Percentiles rank a stretch among this genome's conserved stretches.
phyloP scores from a whole-genome alignment of 2,797 vertebrate species.

The Lacerta agilis region DNA sequence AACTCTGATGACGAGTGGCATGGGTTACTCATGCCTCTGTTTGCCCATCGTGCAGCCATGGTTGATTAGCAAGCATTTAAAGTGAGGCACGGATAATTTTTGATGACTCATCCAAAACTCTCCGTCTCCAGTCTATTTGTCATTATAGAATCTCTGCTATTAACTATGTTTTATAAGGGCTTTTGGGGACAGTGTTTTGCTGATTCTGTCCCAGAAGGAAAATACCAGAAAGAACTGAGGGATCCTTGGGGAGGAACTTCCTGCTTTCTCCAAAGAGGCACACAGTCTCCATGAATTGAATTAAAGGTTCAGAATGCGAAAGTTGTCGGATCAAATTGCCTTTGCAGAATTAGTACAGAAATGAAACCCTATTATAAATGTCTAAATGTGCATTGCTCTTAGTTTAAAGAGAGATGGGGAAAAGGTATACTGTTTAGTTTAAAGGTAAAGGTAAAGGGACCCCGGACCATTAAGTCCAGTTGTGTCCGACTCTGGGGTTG shows the following conservation, averaged over 20 bases:
- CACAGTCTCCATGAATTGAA: neutral
- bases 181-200: constrained; percentile 59
- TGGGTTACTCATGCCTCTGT: constrained; percentile 62
- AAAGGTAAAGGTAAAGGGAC: too few species aligned
- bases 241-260: constrained; percentile 15
- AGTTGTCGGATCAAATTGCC: neutral
- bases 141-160: constrained; percentile 48
- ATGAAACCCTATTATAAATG: neutral
- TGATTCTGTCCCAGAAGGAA: constrained; percentile 15
- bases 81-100: constrained; percentile 53
- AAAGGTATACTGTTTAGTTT: neutral
- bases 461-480: too few species aligned
- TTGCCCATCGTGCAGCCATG: constrained; percentile 41
- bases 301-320: neutral
- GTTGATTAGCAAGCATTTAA: constrained; percentile 53
- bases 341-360: neutral
- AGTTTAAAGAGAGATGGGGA: neutral
- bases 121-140: constrained; percentile 51
- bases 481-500: too few species aligned
- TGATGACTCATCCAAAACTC: constrained; percentile 52
- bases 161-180: constrained; percentile 39
- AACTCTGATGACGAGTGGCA: constrained; percentile 50
- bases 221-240: neutral
- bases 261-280: neutral
- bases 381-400: neutral